Conservation (phyloP, 1,140 invertebrate species). For the Bacillus rossius region DNA sequence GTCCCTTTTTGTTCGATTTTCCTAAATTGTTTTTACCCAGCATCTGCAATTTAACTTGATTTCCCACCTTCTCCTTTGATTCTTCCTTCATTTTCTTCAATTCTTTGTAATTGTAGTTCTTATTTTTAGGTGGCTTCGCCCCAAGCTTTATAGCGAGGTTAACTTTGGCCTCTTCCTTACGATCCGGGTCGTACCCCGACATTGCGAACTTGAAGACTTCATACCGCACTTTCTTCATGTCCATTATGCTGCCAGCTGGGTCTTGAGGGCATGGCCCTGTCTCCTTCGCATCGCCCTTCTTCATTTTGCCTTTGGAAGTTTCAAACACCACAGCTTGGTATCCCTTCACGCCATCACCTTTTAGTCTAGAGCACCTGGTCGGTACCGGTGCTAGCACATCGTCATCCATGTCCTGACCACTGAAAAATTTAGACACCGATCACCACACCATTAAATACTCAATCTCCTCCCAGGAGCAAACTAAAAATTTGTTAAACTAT, state of each 20-base stretch:
- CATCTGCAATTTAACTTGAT: conserved; percentile 40
- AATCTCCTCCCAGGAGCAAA: too few relatives aligned
- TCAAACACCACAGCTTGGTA: conserved; percentile 6
- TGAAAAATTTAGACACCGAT: too few relatives aligned
- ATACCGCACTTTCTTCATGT: conserved; percentile 51
- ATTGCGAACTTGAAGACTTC: conserved; percentile 62
- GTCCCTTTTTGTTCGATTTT: conserved; percentile 41
- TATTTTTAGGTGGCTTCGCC: conserved; percentile 54
- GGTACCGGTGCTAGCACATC: too few relatives aligned
- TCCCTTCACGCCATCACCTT: background rate
- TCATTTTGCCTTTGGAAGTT: background rate
- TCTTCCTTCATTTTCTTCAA: conserved; percentile 39
- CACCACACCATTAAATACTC: too few relatives aligned
- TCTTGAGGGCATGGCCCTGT: conserved; percentile 50
- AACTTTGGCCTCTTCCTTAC: conserved; percentile 51
- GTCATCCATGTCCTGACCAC: too few relatives aligned
- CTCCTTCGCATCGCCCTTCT: conserved; percentile 40
- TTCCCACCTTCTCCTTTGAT: conserved; percentile 34
- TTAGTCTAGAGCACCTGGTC: background rate
- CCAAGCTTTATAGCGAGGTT: conserved; percentile 54
- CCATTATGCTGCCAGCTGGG: conserved; percentile 41
- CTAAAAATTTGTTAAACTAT: too few relatives aligned
- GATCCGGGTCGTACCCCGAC: conserved; percentile 49
- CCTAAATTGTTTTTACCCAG: conserved; percentile 45
- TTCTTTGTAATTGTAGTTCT: conserved; percentile 52